phyloP scores from a whole-genome alignment of 2,797 vertebrate genomes.

The Allobates femoralis region DNA sequence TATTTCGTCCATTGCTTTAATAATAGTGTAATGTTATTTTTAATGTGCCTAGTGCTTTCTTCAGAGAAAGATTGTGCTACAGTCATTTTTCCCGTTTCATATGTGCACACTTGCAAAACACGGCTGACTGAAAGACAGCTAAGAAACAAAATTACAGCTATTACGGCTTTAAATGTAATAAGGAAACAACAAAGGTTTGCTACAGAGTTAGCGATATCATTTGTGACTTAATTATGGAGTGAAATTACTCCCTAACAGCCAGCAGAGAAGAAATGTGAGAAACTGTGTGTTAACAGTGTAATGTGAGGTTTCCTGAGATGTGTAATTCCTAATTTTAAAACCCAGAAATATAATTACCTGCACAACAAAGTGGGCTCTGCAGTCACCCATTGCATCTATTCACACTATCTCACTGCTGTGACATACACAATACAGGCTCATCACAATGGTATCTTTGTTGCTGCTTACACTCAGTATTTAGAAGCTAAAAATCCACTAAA shows the following conservation, averaged over 20 bases:
- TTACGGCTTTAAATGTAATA: constrained; percentile 41
- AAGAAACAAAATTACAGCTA: constrained; percentile 34
- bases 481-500: not conserved
- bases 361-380: not conserved
- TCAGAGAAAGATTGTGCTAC: not conserved
- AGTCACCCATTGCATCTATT: not conserved
- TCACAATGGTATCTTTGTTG: constrained; percentile 18
- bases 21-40: not conserved
- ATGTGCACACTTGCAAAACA: not conserved
- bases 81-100: not conserved
- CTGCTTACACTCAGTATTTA: constrained; percentile 5
- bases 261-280: constrained; percentile 24
- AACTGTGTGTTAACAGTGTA: constrained; percentile 12
- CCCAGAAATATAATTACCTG: constrained; percentile 41
- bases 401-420: not conserved
- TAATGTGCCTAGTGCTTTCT: not conserved
- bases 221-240: constrained; percentile 37
- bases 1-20: not conserved
- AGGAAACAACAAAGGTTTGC: constrained; percentile 31
- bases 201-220: constrained; percentile 29
- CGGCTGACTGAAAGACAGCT: not conserved
- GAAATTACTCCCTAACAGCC: not conserved
- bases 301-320: constrained; percentile 13
- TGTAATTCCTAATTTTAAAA: constrained; percentile 31
- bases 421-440: constrained; percentile 31